These are phyloP conservation scores for Amphilophus citrinellus DNA, from an alignment of 2,113 vertebrate species.

Conservation along the genomic window DNA sequence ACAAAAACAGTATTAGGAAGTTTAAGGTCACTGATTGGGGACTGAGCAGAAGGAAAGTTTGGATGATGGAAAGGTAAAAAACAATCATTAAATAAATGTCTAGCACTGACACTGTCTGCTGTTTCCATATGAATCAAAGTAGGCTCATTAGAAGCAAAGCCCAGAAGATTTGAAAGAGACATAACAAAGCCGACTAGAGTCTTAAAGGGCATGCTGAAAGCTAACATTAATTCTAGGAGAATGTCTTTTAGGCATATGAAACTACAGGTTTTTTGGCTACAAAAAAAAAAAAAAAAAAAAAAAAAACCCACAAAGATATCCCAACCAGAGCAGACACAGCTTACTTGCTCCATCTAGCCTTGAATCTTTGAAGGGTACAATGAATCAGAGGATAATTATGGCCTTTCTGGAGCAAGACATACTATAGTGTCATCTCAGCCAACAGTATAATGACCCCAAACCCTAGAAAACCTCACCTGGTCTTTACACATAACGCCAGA, in stretches of 20 bases:
- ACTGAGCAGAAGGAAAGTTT: not conserved
- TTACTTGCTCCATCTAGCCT: no score
- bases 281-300: no score
- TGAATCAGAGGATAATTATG: no score
- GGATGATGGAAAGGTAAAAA: not conserved
- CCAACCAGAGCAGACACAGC: no score
- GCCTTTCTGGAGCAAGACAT: no score
- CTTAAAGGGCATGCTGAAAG: not conserved
- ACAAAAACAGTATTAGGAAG: not conserved
- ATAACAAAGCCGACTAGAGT: not conserved
- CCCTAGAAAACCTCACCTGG: no score
- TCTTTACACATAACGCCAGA: not conserved
- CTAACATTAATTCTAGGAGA: not conserved
- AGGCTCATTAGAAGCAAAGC: not conserved
- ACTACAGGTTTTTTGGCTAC: no score
- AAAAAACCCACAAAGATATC: no score
- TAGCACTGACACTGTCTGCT: not conserved
- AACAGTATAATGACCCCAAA: no score
- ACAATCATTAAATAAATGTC: not conserved
- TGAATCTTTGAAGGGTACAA: no score
- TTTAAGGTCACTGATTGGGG: not conserved
- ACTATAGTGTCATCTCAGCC: no score
- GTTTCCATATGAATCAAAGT: not conserved
- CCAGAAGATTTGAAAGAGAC: not conserved
- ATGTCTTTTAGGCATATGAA: no score